Percentiles rank a stretch among this genome's conserved stretches.
phyloP scores from a whole-genome alignment of 2,888 invertebrate genomes.

The Diloba caeruleocephala region DNA sequence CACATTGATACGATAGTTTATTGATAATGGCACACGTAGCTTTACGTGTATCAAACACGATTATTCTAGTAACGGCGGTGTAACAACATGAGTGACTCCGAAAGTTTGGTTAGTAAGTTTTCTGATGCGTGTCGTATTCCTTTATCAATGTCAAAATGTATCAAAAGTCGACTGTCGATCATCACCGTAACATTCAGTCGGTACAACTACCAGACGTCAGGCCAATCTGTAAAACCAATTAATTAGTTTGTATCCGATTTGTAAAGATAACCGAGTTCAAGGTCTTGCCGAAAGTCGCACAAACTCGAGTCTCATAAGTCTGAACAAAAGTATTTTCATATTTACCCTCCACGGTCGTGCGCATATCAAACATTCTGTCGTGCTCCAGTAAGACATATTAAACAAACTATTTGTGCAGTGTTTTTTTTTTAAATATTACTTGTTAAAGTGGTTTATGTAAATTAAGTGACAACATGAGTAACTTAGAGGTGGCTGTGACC shows the following conservation, averaged over 20 bases:
- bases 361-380: constrained; percentile 16
- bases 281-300: constrained; percentile 8
- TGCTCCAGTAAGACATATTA: constrained; percentile 1
- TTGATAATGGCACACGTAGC: constrained; percentile 20
- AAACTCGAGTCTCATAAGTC: constrained; percentile 6
- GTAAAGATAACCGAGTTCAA: constrained; percentile 27
- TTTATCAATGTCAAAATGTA: constrained; percentile 16
- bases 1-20: constrained; percentile 43
- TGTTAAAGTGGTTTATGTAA: too few relatives aligned
- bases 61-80: constrained; percentile 29
- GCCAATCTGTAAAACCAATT: neutral
- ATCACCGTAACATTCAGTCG: constrained; percentile 4
- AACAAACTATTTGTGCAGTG: constrained; percentile 1
- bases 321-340: constrained; percentile 32
- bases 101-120: constrained; percentile 60
- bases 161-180: constrained; percentile 4
- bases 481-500: constrained; percentile 67
- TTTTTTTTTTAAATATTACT: neutral
- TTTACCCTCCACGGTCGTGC: constrained; percentile 38
- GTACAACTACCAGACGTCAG: neutral
- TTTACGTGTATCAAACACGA: constrained; percentile 9
- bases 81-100: constrained; percentile 60
- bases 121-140: constrained; percentile 15
- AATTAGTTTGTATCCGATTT: neutral
- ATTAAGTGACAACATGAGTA: constrained; percentile 63